phyloP scores from a whole-genome alignment of 2,888 invertebrate genomes.

The Drosophila mimetica region DNA sequence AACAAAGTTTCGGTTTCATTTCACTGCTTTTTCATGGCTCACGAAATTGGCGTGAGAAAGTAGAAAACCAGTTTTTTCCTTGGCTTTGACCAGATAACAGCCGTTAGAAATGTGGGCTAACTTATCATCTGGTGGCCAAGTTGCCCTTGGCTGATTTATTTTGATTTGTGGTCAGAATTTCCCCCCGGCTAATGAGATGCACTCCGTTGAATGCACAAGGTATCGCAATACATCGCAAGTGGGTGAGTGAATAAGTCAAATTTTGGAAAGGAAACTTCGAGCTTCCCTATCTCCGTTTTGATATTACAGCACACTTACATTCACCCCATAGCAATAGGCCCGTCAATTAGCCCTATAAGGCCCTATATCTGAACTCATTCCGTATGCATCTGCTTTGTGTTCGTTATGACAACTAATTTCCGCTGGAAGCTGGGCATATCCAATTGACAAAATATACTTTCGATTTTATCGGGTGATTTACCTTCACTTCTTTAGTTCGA shows the following conservation, averaged over 20 bases:
- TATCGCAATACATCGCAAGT: constrained; percentile 2
- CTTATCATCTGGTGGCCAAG: constrained; percentile 42
- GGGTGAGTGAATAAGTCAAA: constrained; percentile 26
- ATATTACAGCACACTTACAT: constrained; percentile 20
- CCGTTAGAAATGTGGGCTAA: constrained; percentile 40
- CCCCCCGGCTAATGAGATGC: constrained; percentile 50
- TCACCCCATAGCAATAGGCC: constrained; percentile 26
- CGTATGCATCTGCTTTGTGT: constrained; percentile 39
- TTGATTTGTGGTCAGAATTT: constrained; percentile 50
- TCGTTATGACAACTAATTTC: constrained; percentile 69
- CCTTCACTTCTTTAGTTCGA: constrained; percentile 61
- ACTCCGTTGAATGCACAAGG: constrained; percentile 44
- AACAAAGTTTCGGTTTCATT: constrained; percentile 36
- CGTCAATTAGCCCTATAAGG: constrained; percentile 43
- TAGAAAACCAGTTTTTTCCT: constrained; percentile 69
- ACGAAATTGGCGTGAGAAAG: constrained; percentile 79
- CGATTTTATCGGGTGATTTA: constrained; percentile 65
- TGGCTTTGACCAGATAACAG: constrained; percentile 8
- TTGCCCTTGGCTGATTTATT: constrained; percentile 6
- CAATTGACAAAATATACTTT: constrained; percentile 55
- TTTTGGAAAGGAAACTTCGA: constrained; percentile 32
- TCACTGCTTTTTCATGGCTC: constrained; percentile 47
- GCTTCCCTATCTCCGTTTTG: background rate
- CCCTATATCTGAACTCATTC: constrained; percentile 28
- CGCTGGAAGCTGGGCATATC: constrained; percentile 46